Base-by-base conservation (phyloP, 2,113 vertebrate species). In the Alethe diademata region DNA sequence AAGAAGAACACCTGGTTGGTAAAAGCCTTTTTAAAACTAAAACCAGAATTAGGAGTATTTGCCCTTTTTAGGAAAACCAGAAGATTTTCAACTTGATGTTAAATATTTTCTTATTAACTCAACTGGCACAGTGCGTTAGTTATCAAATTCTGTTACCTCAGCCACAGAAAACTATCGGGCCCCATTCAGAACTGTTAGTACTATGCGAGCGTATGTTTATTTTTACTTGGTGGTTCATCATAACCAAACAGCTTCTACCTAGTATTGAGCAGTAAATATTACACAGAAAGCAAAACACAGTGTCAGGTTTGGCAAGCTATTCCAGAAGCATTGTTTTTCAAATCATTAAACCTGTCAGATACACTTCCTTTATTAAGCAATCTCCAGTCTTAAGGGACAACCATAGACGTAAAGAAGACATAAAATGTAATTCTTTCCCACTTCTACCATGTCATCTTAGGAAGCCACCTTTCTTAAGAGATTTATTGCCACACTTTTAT, bases 71-170 rank as follows among this genome's bases (percentile, higher is more conserved):
- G 47, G 69, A 94, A 95, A 93, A 94, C 22, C 33, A 50, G 45
- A 95, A 92, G 88, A 75, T 86, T 85, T 92, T 90, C 86, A 88
- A 84, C 60, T 56, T 48, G 90, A 83, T 81, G 79, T 75, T 94
- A 94, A 67, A 53, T 78, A 53, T 61, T 93, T 86, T 91, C 80
- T 90, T 80, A 96, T 78, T 93, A 96, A 97, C 53, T 92, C 61
- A 91, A 53, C 78, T 69, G 87, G 36, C 70, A 97, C 60, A 93
- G 85, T 91, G 78, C 22, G 5, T 95, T 97, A 96, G 95, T 91
- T 88, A 82, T 76, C 92, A 82, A 95, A 93, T 88, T 93, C 53
- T 94, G 93, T 92, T 88, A 92, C 67, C 71, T 96, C 69, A 95
- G 72, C 86, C 87, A 88, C 57, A 95, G 67, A 80, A 47, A 86